Evolutionary conservation across 2,888 invertebrate species (phyloP).

Genomic region (Aproaerema taeniolella): DNA sequence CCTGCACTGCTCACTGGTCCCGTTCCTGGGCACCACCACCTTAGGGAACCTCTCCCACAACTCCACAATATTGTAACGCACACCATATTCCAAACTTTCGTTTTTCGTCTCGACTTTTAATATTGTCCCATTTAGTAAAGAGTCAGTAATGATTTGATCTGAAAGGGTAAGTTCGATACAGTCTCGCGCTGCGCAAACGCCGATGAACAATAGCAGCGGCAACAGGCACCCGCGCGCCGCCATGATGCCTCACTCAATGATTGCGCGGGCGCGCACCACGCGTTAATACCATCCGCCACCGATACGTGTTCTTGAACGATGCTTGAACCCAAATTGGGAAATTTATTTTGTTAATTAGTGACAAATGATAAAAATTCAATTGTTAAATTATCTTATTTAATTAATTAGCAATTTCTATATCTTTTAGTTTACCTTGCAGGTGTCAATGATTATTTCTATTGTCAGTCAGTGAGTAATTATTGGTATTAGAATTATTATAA

Average conservation of each 20-base stretch:
- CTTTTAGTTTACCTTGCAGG: too few relatives aligned
- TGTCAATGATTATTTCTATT: too few relatives aligned
- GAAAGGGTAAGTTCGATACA: slow-evolving; percentile 62
- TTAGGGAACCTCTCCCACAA: slow-evolving; percentile 62
- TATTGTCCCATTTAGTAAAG: slow-evolving; percentile 52
- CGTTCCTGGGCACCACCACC: slow-evolving; percentile 62
- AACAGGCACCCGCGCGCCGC: slow-evolving; percentile 64
- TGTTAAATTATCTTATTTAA: too few relatives aligned
- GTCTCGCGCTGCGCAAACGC: slow-evolving; percentile 46
- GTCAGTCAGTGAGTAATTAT: too few relatives aligned
- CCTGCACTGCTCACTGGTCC: slow-evolving; percentile 64
- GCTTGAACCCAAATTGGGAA: slow-evolving; percentile 9
- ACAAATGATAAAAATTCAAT: too few relatives aligned
- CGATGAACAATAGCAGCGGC: slow-evolving; percentile 33
- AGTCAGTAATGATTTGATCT: slow-evolving; percentile 44
- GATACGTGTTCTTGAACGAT: slow-evolving; percentile 26
- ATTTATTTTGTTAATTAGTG: slow-evolving; percentile 3
- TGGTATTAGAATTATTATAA: too few relatives aligned
- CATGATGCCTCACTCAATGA: slow-evolving; percentile 59
- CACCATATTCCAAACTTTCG: slow-evolving; percentile 43
- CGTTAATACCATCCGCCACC: slow-evolving; percentile 18
- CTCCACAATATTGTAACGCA: slow-evolving; percentile 45
- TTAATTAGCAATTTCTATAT: too few relatives aligned
- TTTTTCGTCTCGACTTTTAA: slow-evolving; percentile 45
- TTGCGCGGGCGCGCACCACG: slow-evolving; percentile 27